Evolutionary conservation across 2,888 invertebrate genomes (phyloP), one percentile per base, ranked within the genome.

Genomic region (Troglohyphantes excavatus): DNA sequence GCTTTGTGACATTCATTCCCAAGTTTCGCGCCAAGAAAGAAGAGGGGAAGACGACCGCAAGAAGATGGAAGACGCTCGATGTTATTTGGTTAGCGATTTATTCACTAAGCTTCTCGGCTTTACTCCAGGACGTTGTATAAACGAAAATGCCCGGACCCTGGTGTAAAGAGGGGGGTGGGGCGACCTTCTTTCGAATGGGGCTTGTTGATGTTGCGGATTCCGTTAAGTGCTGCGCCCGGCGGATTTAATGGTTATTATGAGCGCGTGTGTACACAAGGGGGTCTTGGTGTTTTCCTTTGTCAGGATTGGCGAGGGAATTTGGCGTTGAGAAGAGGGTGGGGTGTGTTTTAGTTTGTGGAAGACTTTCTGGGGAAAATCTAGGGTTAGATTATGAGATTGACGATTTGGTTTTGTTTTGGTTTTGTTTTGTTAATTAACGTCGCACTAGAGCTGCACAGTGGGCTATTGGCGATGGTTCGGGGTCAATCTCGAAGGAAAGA

Each of bases 51-150:
- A 39, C 39, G 39, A 39, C 39, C 39, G 39, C 7, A 13, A 39
- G n/a, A 39, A 39, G 13, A 39, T 7, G 39, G 39, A 39, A 39
- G 7, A n/a, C n/a, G n/a, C n/a, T n/a, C n/a, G 43, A 23, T 63
- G 61, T 76, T 76, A 76, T 76, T 76, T 76, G 76, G 76, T 63
- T 33, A 76, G 63, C 33, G 76, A 76, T 76, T 76, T 63, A 76
- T 63, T 61, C 23, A 33, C 29, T 63, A 76, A 33, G 76, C 21
- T 23, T n/a, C 9, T 39, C 39, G 39, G 39, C 61, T 63, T 39
- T 39, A 39, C 39, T 61, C 27, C 59, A 33, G 23, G 39, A 53
- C 27, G 2, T 13, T 33, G 61, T 61, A 63, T 76, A 39, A 39
- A 39, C 39, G 76, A 61, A 76, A 76, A 76, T 76, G 76, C 61